These are phyloP conservation scores for Sarcophaga peregrina DNA, from an alignment of 1,140 invertebrate species.

Conservation along the genomic window DNA sequence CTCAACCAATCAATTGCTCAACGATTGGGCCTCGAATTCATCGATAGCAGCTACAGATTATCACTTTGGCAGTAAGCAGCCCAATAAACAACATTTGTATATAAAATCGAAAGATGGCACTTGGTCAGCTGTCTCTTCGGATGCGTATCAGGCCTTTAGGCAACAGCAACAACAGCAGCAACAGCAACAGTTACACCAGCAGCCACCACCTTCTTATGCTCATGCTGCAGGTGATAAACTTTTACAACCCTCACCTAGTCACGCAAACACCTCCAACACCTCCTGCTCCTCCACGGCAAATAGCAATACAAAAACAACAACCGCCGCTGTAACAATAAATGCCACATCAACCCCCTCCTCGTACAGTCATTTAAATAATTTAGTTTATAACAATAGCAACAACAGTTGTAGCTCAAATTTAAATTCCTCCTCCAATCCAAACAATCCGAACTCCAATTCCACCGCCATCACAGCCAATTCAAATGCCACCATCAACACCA, in stretches of 20 bases:
- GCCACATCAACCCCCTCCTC: background rate
- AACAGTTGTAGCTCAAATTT: constrained; percentile 47
- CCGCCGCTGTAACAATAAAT: background rate
- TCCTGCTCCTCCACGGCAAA: background rate
- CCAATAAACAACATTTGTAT: constrained; percentile 63
- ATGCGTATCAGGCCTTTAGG: constrained; percentile 62
- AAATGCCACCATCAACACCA: constrained; percentile 48
- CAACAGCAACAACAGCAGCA: constrained; percentile 57
- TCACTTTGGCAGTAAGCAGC: constrained; percentile 63
- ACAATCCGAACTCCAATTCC: constrained; percentile 1
- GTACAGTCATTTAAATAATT: background rate
- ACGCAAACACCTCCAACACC: constrained; percentile 45
- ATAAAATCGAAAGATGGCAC: constrained; percentile 65
- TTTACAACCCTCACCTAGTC: constrained; percentile 37
- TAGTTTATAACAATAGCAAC: constrained; percentile 33
- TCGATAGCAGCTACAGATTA: constrained; percentile 58
- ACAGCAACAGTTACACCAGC: constrained; percentile 49
- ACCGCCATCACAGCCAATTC: background rate
- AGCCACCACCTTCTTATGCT: constrained; percentile 40
- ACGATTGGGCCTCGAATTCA: constrained; percentile 63
- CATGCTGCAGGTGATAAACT: constrained; percentile 43
- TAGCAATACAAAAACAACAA: background rate
- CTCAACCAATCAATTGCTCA: constrained; percentile 63
- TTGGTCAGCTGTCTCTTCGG: constrained; percentile 64
- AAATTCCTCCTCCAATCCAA: constrained; percentile 16